phyloP scores from a whole-genome alignment of 2,888 invertebrate genomes.

The Tupiocoris notatus region DNA sequence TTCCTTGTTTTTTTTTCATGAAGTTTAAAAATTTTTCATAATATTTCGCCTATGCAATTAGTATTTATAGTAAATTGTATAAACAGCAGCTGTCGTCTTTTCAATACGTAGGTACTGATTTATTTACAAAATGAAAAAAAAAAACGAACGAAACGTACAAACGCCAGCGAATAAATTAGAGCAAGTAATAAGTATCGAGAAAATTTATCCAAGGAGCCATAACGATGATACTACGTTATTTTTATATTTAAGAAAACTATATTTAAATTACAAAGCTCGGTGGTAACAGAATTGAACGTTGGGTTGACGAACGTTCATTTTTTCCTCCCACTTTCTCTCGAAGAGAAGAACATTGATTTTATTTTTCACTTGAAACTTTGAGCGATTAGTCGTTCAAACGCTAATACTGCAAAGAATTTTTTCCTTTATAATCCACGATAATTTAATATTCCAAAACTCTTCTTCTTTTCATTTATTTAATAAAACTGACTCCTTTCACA shows the following conservation, averaged over 20 bases:
- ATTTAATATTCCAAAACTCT: conserved; percentile 2
- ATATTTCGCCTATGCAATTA: conserved; percentile 20
- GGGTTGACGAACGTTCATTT: neutral
- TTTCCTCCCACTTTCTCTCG: neutral
- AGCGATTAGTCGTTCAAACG: conserved; percentile 34
- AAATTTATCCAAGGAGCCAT: conserved; percentile 12
- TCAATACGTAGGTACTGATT: neutral
- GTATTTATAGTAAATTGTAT: conserved; percentile 27
- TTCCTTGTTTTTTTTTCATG: conserved; percentile 9
- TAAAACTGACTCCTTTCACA: neutral
- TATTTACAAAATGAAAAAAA: conserved; percentile 29
- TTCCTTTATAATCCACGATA: neutral
- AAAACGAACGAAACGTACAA: conserved; percentile 14
- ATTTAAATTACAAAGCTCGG: conserved; percentile 23
- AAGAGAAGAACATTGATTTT: neutral
- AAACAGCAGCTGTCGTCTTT: conserved; percentile 30
- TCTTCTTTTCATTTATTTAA: neutral
- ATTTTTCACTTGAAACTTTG: neutral
- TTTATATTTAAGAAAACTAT: conserved; percentile 3
- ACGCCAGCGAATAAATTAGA: no score
- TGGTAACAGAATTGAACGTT: conserved; percentile 28
- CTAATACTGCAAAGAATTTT: conserved; percentile 23
- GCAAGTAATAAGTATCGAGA: conserved; percentile 20
- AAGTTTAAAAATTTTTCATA: neutral
- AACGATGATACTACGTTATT: conserved; percentile 18